Conservation (phyloP, 2,888 invertebrate species). For the Pseudanteris insignis region DNA sequence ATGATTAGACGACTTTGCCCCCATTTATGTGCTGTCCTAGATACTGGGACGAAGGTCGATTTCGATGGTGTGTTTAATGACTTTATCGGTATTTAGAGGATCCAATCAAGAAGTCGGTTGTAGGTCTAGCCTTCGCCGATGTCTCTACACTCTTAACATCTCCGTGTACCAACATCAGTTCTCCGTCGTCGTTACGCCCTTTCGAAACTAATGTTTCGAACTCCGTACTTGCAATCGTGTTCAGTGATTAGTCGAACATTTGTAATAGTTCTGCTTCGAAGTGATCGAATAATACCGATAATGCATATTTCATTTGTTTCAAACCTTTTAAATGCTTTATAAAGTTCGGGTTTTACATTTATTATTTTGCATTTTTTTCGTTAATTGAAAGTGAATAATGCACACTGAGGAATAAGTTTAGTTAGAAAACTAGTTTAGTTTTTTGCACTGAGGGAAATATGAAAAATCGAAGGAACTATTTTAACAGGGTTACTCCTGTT, state of each 20-base stretch:
- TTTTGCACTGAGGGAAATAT: too few relatives aligned
- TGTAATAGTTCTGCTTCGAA: background rate
- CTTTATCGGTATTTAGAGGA: slow-evolving; percentile 38
- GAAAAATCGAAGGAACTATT: too few relatives aligned
- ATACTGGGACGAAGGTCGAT: slow-evolving; percentile 26
- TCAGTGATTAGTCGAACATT: background rate
- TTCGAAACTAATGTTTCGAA: slow-evolving; percentile 10
- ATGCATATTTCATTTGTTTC: too few relatives aligned
- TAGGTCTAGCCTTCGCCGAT: slow-evolving; percentile 9
- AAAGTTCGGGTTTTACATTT: too few relatives aligned
- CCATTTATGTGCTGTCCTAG: slow-evolving; percentile 20
- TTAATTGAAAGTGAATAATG: too few relatives aligned
- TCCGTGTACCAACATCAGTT: slow-evolving; percentile 12
- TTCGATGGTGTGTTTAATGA: slow-evolving; percentile 30
- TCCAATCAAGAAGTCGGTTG: slow-evolving; percentile 32
- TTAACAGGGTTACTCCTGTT: too few relatives aligned
- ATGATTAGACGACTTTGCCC: slow-evolving; percentile 24
- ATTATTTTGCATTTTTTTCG: too few relatives aligned
- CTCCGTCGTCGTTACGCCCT: slow-evolving; percentile 8
- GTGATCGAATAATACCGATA: too few relatives aligned
- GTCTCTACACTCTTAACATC: slow-evolving; percentile 15
- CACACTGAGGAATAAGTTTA: too few relatives aligned
- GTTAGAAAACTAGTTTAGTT: too few relatives aligned
- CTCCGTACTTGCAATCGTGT: slow-evolving; percentile 7
- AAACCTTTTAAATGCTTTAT: too few relatives aligned